A percentile compares a stretch with the other conserved stretches of the same genome.
Evolutionary conservation across 2,797 vertebrate genomes (phyloP).

Genomic region (Oreochromis grahami): DNA sequence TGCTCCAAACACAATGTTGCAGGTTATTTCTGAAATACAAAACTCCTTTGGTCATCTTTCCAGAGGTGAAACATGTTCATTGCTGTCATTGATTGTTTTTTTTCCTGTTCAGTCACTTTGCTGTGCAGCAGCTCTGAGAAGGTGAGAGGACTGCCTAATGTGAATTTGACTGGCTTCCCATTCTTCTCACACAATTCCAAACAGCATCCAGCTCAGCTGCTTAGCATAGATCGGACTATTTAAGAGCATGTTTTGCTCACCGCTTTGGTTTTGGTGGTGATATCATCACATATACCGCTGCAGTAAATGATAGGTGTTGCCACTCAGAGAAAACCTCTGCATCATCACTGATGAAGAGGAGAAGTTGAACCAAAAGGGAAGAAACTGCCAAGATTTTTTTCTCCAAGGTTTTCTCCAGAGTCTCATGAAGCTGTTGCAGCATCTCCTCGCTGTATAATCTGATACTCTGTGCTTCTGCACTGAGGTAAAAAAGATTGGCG

Average conservation of each 20-base stretch:
- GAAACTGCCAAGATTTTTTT: neutral
- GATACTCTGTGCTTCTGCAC: neutral
- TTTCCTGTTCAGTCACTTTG: neutral
- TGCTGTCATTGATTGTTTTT: fast-evolving
- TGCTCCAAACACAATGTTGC: neutral
- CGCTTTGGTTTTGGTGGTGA: neutral
- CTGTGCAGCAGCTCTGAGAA: neutral
- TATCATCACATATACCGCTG: neutral
- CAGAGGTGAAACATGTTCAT: neutral
- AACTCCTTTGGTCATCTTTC: neutral
- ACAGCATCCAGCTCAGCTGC: neutral
- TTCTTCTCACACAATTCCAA: neutral
- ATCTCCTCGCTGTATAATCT: fast-evolving
- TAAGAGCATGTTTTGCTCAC: neutral
- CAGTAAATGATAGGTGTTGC: neutral
- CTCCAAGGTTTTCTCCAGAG: neutral
- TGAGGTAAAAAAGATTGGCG: neutral
- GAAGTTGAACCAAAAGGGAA: neutral
- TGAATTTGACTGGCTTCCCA: neutral
- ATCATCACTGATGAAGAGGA: neutral
- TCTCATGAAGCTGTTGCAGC: neutral
- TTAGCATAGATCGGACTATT: neutral
- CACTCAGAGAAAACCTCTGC: neutral
- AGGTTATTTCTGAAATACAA: neutral
- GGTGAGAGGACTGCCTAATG: neutral